These are phyloP conservation scores for Sinocyclocheilus anophthalmus DNA, from an alignment of 2,113 vertebrate genomes.

Conservation along the genomic window DNA sequence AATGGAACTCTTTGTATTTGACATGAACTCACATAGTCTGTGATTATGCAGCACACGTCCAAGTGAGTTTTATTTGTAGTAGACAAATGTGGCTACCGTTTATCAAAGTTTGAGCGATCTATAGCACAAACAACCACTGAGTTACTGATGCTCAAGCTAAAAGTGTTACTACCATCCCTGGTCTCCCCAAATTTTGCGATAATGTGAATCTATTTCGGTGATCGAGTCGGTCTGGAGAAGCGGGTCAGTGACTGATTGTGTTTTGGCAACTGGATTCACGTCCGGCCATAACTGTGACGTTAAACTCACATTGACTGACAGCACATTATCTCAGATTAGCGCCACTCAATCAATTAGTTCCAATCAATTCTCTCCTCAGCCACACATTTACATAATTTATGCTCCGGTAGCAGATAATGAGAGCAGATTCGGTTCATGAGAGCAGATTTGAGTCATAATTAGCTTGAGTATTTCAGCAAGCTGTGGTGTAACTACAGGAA, in stretches of 20 bases:
- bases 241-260: constrained; percentile 74
- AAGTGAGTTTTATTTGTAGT: too few species aligned
- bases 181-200: constrained; percentile 58
- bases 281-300: constrained; percentile 30
- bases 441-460: constrained; percentile 12
- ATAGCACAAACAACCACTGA: too few species aligned
- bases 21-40: too few species aligned
- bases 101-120: too few species aligned
- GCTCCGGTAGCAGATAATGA: constrained; percentile 10
- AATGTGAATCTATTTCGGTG: constrained; percentile 62
- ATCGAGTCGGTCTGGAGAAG: constrained; percentile 58
- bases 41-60: too few species aligned
- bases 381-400: constrained; percentile 2
- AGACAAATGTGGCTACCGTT: too few species aligned
- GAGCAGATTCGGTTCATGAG: not conserved
- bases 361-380: constrained; percentile 16
- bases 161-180: too few species aligned
- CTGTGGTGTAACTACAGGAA: not conserved
- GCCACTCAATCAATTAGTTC: constrained; percentile 63
- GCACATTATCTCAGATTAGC: constrained; percentile 57
- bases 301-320: constrained; percentile 12
- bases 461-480: not conserved
- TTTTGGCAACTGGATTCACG: constrained; percentile 49
- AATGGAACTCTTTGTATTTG: too few species aligned
- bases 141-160: too few species aligned